Base-by-base conservation (phyloP, 1,140 invertebrate genomes). In the Drosophila pectinifera region DNA sequence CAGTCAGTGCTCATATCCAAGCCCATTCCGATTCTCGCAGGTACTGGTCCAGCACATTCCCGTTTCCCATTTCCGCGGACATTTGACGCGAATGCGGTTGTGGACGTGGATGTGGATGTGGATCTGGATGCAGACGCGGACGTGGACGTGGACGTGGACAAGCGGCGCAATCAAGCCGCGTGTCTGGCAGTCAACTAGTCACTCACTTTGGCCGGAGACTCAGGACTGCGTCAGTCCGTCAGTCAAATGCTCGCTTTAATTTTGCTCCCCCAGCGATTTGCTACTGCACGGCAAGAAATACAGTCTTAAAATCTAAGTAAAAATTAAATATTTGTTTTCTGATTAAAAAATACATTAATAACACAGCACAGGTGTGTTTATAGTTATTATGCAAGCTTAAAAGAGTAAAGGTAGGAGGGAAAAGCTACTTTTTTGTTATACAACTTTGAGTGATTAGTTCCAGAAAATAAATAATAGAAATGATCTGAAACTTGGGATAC, bases 161-260 rank as follows among this genome's bases (percentile, higher is more conserved):
- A 80, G 77, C 77, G 57, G 48, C 45, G 55, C 81, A 84, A 84
- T 85, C 73, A 86, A 85, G 73, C 68, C 63, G 73, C 49, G 54
- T 80, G 57, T 77, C 73, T 74, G 53, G 48, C 74, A 77, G 64
- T 78, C 73, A 77, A 67, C 62, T 57, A 62, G 74, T 77, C 73
- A 63, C 64, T 77, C 64, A 77, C 51, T 77, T 56, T 24, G 64
- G 38, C 53, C 63, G 42, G 39, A 64, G 62, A 48, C 49, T 53
- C 31, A 36, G 49, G 58, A 76, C 69, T 75, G 63, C 69, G 65
- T 76, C 67, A 81, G 51, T 76, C 72, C 59, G 70, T 74, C 85
- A 73, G 70, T 78, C 69, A 79, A 51, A 63, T 55, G 14, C 61
- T 57, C 73, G 69, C 64, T 73, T 72, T 73, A 65, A 57, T 57